Conservation (phyloP, 1,140 invertebrate genomes). For the Maconellicoccus hirsutus region DNA sequence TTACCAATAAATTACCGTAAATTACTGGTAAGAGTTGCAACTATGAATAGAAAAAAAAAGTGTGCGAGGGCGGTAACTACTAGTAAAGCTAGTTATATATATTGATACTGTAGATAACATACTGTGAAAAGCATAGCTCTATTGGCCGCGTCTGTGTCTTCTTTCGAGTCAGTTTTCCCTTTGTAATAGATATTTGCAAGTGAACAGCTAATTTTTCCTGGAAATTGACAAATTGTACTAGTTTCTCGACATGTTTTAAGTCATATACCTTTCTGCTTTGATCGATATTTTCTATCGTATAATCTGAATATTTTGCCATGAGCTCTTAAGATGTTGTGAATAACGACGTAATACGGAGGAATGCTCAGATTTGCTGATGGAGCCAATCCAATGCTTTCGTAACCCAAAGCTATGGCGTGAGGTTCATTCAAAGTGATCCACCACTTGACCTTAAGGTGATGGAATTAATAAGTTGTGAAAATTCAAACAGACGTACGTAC, state of each 20-base stretch:
- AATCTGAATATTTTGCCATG: conserved; percentile 52
- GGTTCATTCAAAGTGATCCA: conserved; percentile 67
- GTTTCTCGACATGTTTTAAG: not conserved
- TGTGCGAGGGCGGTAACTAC: no score
- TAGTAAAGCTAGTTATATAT: no score
- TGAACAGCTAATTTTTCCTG: conserved; percentile 40
- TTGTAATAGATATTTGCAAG: conserved; percentile 37
- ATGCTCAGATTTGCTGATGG: conserved; percentile 39
- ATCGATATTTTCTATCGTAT: conserved; percentile 48
- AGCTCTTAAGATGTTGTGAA: conserved; percentile 47
- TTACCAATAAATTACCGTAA: no score
- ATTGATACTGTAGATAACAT: not conserved
- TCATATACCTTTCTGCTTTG: conserved; percentile 40
- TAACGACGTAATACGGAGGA: conserved; percentile 45
- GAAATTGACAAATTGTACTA: not conserved
- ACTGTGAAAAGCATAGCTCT: conserved; percentile 37
- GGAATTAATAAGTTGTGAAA: no score
- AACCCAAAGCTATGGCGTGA: conserved; percentile 49
- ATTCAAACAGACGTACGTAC: conserved; percentile 38
- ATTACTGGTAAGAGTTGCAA: no score
- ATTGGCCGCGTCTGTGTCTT: conserved; percentile 39
- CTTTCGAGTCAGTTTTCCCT: conserved; percentile 35
- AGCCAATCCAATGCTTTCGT: conserved; percentile 38
- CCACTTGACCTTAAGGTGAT: conserved; percentile 35
- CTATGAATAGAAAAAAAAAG: no score